Percentiles rank a stretch among this genome's conserved stretches.
Evolutionary conservation across 2,888 invertebrate genomes (phyloP).

Genomic region (Eueremaeus valkanovi): DNA sequence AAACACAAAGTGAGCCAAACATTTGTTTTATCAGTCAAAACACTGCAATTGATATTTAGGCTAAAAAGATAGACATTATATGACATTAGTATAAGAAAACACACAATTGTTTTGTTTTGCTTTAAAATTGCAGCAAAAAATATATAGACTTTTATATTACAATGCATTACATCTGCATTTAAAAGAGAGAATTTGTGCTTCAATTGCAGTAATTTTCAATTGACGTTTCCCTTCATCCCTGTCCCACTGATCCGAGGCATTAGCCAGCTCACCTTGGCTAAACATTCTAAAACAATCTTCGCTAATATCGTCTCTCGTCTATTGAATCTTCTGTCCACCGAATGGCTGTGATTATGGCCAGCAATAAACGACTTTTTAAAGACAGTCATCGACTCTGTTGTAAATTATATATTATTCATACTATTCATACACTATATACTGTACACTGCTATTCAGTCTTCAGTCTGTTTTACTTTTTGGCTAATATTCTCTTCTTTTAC

Average conservation of each 20-base stretch:
- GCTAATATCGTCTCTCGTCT: background rate
- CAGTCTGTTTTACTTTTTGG: too few relatives aligned
- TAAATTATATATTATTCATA: slow-evolving; percentile 30
- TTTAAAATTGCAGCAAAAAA: too few relatives aligned
- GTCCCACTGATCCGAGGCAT: background rate
- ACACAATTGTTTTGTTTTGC: slow-evolving; percentile 12
- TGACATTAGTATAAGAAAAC: background rate
- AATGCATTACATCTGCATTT: slow-evolving; percentile 25
- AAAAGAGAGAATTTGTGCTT: background rate
- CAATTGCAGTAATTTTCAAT: background rate
- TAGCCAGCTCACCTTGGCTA: too few relatives aligned
- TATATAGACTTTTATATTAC: too few relatives aligned
- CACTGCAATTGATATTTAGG: slow-evolving; percentile 24
- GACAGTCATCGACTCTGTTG: slow-evolving; percentile 19
- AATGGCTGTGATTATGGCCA: slow-evolving; percentile 19
- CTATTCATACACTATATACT: too few relatives aligned
- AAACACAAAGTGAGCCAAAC: slow-evolving; percentile 11
- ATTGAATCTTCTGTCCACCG: background rate
- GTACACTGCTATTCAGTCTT: too few relatives aligned
- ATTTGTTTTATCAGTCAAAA: slow-evolving; percentile 14
- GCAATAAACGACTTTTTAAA: slow-evolving; percentile 33
- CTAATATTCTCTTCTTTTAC: too few relatives aligned
- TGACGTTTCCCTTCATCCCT: slow-evolving; percentile 1
- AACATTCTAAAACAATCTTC: too few relatives aligned
- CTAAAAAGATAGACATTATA: background rate